Base-by-base conservation (phyloP, 2,113 vertebrate genomes). In the Gymnocephalus cernua region DNA sequence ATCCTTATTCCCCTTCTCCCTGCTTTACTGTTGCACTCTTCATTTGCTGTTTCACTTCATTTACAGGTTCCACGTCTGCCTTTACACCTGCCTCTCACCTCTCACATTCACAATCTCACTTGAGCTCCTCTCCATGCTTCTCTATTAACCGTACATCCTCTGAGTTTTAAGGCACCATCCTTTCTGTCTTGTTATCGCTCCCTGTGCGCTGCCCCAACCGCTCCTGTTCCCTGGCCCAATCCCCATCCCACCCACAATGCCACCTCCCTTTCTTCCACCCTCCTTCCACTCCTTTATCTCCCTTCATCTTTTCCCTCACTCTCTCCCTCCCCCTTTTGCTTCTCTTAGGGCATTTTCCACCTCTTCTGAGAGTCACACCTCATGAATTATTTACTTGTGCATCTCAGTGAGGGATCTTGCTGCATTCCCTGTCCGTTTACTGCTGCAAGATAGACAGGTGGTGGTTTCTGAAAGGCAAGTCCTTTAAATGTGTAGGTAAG, bases 361-460 rank as follows among this genome's bases (percentile, higher is more conserved):
- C 87, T 88, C 79, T 75, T 91, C 86, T 71, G 64, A 79, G 91
- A 91, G 87, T 93, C 90, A 77, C 87, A 76, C 79, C 77, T 91
- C 84, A 92, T 93, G 91, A 93, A 95, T 94, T 92, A 94, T 94
- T 93, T 74, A 88, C 85, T 53, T 27, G 38, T 82, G 69, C 69
- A 23, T 69, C 82, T 81, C 83, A 78, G 63, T n/a, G 23, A 79
- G 77, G 79, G 53, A 57, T 67, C 85, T 72, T 80, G 63, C 74
- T 79, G 74, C 25, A 7, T 74, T 84, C 77, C 80, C 83, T 86
- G 61, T 84, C 72, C 79, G 18, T 84, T 92, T 85, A 57, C 65
- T n/a, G 27, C 53, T 69, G 51, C 76, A 67, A 81, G 51, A 61
- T 32, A 59, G 53, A 58, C 47, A 48, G 35, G 57, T 38, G 54